Evolutionary conservation across 2,888 invertebrate species (phyloP).

Genomic region (Macrosiphum euphorbiae): DNA sequence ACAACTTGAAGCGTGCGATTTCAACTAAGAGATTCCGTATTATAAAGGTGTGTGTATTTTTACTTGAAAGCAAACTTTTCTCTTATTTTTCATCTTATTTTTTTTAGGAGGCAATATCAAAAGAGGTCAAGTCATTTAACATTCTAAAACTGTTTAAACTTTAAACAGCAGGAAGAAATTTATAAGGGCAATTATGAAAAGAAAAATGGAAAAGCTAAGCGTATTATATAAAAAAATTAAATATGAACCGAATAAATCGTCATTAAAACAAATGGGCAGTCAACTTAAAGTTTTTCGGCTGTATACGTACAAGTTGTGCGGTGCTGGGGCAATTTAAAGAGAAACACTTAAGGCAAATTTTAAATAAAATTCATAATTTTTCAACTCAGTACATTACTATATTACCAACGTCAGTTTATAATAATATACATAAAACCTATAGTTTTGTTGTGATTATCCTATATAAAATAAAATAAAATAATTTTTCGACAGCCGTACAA

Average conservation of each 20-base stretch:
- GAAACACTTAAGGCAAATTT: constrained; percentile 15
- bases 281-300: constrained; percentile 9
- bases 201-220: constrained; percentile 22
- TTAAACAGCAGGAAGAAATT: constrained; percentile 34
- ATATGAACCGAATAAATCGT: constrained; percentile 48
- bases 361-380: constrained; percentile 20
- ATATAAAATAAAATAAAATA: background rate
- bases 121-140: constrained; percentile 46
- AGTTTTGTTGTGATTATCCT: background rate
- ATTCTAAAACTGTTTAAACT: constrained; percentile 53
- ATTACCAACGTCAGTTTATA: background rate
- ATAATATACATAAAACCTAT: background rate
- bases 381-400: background rate
- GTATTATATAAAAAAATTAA: constrained; percentile 22
- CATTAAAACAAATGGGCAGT: constrained; percentile 40
- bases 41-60: background rate
- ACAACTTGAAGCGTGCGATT: background rate
- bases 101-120: background rate
- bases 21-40: background rate
- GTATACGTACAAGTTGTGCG: background rate
- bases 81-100: background rate
- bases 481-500: background rate
- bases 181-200: constrained; percentile 47
- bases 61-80: background rate
- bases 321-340: background rate